Percentiles rank a stretch among this genome's conserved stretches.
These are phyloP conservation scores for Chrysoperla carnea DNA, from an alignment of 1,140 invertebrate species.

Conservation along the genomic window DNA sequence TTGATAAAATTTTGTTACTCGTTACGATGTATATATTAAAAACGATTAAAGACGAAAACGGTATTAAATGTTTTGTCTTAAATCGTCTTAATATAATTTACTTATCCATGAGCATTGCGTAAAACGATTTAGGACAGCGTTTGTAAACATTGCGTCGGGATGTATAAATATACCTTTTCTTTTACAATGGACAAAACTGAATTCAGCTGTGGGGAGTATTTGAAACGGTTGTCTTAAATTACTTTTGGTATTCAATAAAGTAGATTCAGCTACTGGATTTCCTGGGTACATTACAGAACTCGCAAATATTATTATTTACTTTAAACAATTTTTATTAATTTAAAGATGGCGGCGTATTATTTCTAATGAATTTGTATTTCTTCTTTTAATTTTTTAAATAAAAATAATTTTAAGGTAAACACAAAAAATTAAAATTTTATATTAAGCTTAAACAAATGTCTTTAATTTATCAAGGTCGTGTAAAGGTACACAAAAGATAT, in stretches of 20 bases:
- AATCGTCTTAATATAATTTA: neutral
- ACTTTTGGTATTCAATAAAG: neutral
- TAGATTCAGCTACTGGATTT: neutral
- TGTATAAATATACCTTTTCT: conserved; percentile 72
- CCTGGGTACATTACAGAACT: neutral
- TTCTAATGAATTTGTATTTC: neutral
- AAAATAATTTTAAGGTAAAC: too few relatives aligned
- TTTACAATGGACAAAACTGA: conserved; percentile 39
- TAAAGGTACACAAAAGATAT: neutral
- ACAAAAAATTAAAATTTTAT: neutral
- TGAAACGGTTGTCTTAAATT: conserved; percentile 12
- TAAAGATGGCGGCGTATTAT: neutral
- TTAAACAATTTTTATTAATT: neutral
- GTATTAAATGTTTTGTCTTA: neutral
- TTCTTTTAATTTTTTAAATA: neutral
- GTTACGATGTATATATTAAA: neutral
- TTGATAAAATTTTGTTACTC: neutral
- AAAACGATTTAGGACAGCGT: conserved; percentile 20
- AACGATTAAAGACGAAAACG: neutral
- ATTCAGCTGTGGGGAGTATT: conserved; percentile 19
- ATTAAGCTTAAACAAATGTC: neutral
- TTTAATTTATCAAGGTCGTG: neutral
- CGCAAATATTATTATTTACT: neutral
- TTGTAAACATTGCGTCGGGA: conserved; percentile 65
- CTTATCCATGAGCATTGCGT: neutral